A percentile compares a stretch with the other conserved stretches of the same genome.
These are phyloP conservation scores for Eubucco bourcierii DNA, from an alignment of 2,113 vertebrate genomes.

Conservation along the genomic window DNA sequence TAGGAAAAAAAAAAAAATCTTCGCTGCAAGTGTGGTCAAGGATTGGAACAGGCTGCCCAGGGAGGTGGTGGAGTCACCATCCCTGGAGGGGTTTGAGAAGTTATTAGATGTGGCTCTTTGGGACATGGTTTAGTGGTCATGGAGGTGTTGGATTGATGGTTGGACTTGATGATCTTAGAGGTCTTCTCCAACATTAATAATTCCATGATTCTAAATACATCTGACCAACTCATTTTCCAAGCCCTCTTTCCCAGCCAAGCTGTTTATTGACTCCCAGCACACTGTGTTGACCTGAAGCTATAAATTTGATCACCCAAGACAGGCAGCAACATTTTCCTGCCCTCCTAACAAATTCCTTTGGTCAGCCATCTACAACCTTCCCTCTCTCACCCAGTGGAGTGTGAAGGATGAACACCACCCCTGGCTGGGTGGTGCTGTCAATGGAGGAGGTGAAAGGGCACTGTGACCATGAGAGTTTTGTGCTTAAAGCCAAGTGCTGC, in stretches of 20 bases:
- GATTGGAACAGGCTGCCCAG: no score
- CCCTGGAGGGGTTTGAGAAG: no score
- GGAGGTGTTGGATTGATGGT: no score
- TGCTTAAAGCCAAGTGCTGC: neutral
- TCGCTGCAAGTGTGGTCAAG: no score
- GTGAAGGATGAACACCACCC: neutral
- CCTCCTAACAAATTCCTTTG: slow-evolving; percentile 5
- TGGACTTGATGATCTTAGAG: no score
- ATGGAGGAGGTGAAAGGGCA: neutral
- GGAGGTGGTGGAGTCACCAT: no score
- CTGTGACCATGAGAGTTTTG: neutral
- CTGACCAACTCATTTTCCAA: neutral
- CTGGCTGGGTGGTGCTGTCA: neutral
- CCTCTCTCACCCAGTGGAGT: neutral
- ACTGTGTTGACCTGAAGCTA: neutral
- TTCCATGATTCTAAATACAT: neutral
- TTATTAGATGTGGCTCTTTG: no score
- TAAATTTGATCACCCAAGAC: neutral
- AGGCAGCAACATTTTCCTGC: neutral
- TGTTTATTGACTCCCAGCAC: neutral
- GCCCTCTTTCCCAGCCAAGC: neutral
- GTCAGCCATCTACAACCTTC: neutral
- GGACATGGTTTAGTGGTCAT: no score
- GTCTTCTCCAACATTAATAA: no score
- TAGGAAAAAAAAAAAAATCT: no score